Evolutionary conservation across 2,888 invertebrate genomes (phyloP).

Genomic region (Thyatira batis): DNA sequence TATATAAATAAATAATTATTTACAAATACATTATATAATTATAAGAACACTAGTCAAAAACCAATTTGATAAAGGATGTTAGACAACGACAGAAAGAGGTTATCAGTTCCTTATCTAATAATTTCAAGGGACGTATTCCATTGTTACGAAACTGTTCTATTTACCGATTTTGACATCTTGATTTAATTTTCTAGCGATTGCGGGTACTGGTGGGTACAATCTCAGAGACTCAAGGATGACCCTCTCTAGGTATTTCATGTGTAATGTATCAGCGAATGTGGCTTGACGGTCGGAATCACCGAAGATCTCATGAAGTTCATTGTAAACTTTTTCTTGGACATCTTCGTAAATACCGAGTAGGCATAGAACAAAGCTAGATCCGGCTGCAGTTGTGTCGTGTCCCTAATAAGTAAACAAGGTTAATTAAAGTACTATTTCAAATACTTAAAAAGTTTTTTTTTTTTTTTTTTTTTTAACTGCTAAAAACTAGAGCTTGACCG

Average conservation of each 20-base stretch:
- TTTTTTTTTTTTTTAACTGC: too few relatives aligned
- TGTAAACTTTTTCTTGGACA: conserved; percentile 88
- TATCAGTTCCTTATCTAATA: background rate
- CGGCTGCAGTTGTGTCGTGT: conserved; percentile 84
- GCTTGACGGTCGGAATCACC: conserved; percentile 89
- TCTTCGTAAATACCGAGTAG: conserved; percentile 91
- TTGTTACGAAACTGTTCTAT: background rate
- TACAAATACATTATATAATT: too few relatives aligned
- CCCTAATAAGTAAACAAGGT: too few relatives aligned
- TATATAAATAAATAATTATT: background rate
- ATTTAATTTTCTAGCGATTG: conserved; percentile 88
- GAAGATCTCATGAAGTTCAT: conserved; percentile 89
- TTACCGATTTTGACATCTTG: conserved; percentile 86
- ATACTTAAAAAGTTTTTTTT: too few relatives aligned
- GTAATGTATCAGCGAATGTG: conserved; percentile 89
- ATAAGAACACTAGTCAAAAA: conserved; percentile 7
- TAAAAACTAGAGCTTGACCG: too few relatives aligned
- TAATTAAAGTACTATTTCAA: too few relatives aligned
- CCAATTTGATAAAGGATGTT: background rate
- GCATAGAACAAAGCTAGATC: conserved; percentile 92
- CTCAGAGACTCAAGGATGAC: conserved; percentile 90
- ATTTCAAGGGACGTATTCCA: background rate
- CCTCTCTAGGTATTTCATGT: conserved; percentile 91
- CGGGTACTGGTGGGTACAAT: conserved; percentile 90
- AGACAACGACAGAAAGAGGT: background rate